A percentile compares a stretch with the other conserved stretches of the same genome.
phyloP scores from a whole-genome alignment of 1,140 invertebrate genomes.

The Melipona quadrifasciata region DNA sequence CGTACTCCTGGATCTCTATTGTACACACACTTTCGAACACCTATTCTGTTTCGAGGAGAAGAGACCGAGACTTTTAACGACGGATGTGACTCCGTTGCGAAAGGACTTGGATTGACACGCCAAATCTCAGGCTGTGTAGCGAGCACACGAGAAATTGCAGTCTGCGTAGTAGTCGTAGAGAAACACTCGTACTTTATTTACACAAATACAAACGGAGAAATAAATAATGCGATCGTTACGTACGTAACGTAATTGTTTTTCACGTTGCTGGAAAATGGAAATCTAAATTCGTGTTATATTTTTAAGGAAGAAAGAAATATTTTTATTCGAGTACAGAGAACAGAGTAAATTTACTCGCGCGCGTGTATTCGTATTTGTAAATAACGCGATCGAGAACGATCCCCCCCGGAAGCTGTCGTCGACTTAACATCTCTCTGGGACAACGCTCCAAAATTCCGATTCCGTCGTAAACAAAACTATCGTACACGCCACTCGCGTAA shows the following conservation, averaged over 20 bases:
- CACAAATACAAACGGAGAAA: no score
- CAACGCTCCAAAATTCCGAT: conserved; percentile 15
- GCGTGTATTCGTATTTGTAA: neutral
- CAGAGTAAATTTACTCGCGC: neutral
- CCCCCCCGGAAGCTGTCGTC: neutral
- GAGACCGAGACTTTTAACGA: conserved; percentile 28
- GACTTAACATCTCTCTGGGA: conserved; percentile 30
- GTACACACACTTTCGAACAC: conserved; percentile 18
- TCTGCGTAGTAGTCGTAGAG: no score
- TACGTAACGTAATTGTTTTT: neutral
- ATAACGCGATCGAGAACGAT: neutral
- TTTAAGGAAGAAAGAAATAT: neutral
- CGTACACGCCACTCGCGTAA: neutral
- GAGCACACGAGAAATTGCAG: neutral
- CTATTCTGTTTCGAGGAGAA: conserved; percentile 18
- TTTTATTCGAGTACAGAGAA: neutral
- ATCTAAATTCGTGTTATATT: neutral
- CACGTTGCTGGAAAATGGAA: neutral
- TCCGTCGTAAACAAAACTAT: conserved; percentile 14
- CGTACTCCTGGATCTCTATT: conserved; percentile 19
- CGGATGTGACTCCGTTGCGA: conserved; percentile 29
- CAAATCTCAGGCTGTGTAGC: neutral
- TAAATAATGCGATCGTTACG: no score
- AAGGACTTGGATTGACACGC: neutral
- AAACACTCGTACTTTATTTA: no score